Evolutionary conservation across 2,113 vertebrate species (phyloP).

Genomic region (Fukomys damarensis): DNA sequence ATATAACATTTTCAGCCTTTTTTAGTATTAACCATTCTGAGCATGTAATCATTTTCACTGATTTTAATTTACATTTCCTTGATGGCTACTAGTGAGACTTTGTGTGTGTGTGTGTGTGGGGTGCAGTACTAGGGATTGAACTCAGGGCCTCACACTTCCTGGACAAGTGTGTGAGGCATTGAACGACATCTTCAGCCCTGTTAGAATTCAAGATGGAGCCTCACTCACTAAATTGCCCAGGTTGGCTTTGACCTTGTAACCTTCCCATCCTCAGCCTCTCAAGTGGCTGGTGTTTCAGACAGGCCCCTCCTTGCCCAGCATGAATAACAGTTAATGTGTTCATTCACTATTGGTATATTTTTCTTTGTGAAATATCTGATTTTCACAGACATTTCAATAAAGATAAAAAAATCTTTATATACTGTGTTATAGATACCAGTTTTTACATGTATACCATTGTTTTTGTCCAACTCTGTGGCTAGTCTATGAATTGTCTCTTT

Average conservation of each 20-base stretch:
- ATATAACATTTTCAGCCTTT: not conserved
- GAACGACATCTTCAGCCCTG: not conserved
- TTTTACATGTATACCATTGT: not conserved
- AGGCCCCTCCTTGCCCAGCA: not conserved
- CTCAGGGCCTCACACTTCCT: not conserved
- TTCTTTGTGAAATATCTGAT: too few species aligned
- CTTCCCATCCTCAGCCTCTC: not conserved
- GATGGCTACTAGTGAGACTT: not conserved
- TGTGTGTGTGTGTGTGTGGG: not conserved
- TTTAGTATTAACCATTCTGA: not conserved
- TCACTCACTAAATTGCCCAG: not conserved
- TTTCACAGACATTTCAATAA: too few species aligned
- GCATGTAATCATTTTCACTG: not conserved
- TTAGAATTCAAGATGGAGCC: not conserved
- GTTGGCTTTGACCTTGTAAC: not conserved
- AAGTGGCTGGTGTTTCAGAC: not conserved
- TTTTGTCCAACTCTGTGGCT: not conserved
- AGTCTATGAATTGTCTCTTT: not conserved
- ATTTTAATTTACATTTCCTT: constrained; percentile 13
- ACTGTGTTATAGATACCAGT: not conserved
- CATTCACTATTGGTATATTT: not conserved
- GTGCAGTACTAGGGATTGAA: not conserved
- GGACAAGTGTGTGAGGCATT: not conserved
- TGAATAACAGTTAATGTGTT: not conserved
- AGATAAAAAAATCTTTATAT: not conserved